Conservation (phyloP, 2,888 invertebrate species). For the Tortrix viridana region DNA sequence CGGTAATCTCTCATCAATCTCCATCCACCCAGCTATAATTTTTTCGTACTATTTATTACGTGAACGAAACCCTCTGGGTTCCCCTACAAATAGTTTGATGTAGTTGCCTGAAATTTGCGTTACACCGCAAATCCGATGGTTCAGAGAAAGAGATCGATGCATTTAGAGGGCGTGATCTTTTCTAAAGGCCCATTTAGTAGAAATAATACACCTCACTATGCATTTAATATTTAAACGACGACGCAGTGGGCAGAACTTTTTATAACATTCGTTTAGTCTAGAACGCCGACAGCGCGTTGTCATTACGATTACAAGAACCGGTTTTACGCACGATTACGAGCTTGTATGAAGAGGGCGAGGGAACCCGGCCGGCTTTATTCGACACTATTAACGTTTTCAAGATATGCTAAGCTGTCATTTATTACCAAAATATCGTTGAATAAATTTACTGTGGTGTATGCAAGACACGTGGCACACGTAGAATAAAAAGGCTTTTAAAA, state of each 20-base stretch:
- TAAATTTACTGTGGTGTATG: conserved; percentile 16
- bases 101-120: no score
- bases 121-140: no score
- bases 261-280: conserved; percentile 33
- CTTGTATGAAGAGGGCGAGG: conserved; percentile 32
- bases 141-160: no score
- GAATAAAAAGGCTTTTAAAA: conserved; percentile 1
- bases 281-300: conserved; percentile 36
- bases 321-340: conserved; percentile 39
- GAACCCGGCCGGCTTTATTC: conserved; percentile 25
- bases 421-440: conserved; percentile 33
- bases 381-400: conserved; percentile 33
- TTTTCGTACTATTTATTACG: no score
- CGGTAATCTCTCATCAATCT: no score
- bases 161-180: no score
- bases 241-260: conserved; percentile 18
- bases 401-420: conserved; percentile 37
- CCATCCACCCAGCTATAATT: no score
- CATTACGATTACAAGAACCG: conserved; percentile 40
- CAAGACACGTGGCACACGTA: conserved; percentile 6
- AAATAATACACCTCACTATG: neutral
- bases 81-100: no score
- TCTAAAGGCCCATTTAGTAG: no score
- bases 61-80: no score
- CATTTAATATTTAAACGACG: neutral